Percentiles rank a stretch among this genome's conserved stretches.
Evolutionary conservation across 1,140 invertebrate species (phyloP).

Genomic region (Megalopta genalis): DNA sequence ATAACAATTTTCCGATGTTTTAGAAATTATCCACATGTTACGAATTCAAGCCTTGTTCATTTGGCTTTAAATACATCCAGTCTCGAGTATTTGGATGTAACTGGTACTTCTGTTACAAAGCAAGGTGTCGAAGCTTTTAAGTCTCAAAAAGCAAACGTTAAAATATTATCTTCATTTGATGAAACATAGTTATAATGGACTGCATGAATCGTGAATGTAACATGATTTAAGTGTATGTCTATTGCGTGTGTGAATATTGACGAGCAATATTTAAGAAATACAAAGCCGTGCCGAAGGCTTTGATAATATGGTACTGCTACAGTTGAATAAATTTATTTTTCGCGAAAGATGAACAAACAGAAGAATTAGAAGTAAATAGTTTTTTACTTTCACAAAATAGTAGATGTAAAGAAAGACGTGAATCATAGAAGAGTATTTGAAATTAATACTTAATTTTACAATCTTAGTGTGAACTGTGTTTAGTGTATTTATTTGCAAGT

Average conservation of each 20-base stretch:
- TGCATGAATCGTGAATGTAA: constrained; percentile 17
- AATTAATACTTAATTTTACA: constrained; percentile 16
- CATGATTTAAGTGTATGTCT: constrained; percentile 15
- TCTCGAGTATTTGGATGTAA: constrained; percentile 83
- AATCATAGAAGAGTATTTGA: constrained; percentile 11
- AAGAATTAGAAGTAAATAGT: constrained; percentile 17
- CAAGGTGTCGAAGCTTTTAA: constrained; percentile 82
- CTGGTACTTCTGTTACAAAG: constrained; percentile 82
- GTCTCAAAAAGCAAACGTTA: constrained; percentile 78
- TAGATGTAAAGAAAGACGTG: not conserved
- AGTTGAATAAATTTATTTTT: constrained; percentile 33
- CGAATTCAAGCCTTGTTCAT: constrained; percentile 83
- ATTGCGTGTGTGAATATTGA: constrained; percentile 15
- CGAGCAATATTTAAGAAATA: not conserved
- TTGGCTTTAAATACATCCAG: constrained; percentile 82
- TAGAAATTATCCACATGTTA: constrained; percentile 83
- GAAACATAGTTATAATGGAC: constrained; percentile 47
- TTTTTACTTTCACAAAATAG: constrained; percentile 29
- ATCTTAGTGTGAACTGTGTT: constrained; percentile 31
- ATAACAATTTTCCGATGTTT: constrained; percentile 68
- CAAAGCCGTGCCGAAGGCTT: not conserved
- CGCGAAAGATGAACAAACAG: not conserved
- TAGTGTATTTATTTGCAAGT: constrained; percentile 43
- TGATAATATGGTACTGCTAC: constrained; percentile 3
- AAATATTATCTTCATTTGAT: constrained; percentile 78